phyloP scores from a whole-genome alignment of 2,888 invertebrate genomes.

The Agriopis aurantiaria region DNA sequence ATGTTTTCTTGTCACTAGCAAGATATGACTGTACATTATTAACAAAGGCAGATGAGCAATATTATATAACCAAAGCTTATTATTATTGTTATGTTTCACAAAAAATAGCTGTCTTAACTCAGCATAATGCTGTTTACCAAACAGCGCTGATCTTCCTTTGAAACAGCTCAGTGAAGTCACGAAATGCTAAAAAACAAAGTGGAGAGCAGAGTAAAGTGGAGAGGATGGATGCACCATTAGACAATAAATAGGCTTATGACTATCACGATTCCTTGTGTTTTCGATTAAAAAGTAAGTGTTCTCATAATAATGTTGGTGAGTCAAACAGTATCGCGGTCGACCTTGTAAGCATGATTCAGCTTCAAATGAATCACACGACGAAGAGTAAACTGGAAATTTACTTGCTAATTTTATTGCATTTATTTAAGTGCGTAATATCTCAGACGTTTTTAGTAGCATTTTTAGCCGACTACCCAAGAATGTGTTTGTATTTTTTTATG shows the following conservation, averaged over 20 bases:
- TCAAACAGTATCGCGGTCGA: slow-evolving; percentile 58
- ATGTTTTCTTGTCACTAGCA: not conserved
- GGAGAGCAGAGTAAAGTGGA: too few species aligned
- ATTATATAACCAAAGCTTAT: too few species aligned
- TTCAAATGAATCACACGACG: slow-evolving; percentile 59
- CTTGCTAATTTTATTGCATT: slow-evolving; percentile 9
- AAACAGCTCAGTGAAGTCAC: too few species aligned
- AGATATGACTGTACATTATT: too few species aligned
- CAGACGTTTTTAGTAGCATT: not conserved
- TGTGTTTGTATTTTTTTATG: too few species aligned
- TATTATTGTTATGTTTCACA: too few species aligned
- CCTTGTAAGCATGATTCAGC: slow-evolving; percentile 66
- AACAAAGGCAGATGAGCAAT: too few species aligned
- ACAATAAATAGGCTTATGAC: not conserved
- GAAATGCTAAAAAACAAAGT: too few species aligned
- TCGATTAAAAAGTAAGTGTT: slow-evolving; percentile 50
- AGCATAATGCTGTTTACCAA: too few species aligned
- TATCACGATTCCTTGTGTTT: slow-evolving; percentile 8
- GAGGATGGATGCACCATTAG: not conserved
- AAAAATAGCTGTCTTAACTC: too few species aligned
- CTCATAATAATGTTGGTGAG: slow-evolving; percentile 60
- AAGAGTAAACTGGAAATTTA: slow-evolving; percentile 47
- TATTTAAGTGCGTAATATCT: not conserved
- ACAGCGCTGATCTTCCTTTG: too few species aligned
- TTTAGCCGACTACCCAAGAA: too few species aligned